Evolutionary conservation across 1,140 invertebrate species (phyloP), one percentile per base, ranked within the genome.

Genomic region (Phymorhynchus buccinoides): DNA sequence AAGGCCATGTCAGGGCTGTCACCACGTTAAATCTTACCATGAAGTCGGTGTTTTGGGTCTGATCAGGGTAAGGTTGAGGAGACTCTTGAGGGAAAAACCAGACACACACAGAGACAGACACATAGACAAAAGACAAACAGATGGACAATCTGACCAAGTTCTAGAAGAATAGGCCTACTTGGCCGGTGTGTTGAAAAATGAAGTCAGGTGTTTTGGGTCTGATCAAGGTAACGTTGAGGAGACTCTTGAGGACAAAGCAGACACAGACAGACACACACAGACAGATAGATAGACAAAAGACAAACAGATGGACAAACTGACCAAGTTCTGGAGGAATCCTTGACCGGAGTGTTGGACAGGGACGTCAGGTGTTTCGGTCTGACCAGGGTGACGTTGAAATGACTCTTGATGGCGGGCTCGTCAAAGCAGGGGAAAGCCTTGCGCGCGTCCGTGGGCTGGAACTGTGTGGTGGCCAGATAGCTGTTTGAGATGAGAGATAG

Each of bases 381-480:
- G 18, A 81, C 80, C 27, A 88, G 80, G 7, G 90, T 89, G 97
- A 98, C 98, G 90, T 99, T 99, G 85, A 96, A 97, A 14, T 94
- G 96, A 0, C 98, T 96, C 91, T 99, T 99, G 89, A 97, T 95
- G 4, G 94, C 94, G 0, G 98, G 98, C 90, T 99, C 98, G 91
- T 99, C 98, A 91, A 99, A 99, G 93, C 98, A 99, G 0, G 98
- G 98, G 92, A 99, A 99, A 1, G 96, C 97, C 85, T 96, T 94
- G 82, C 98, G 95, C 0, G 98, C 98, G 86, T 97, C 95, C 0
- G 96, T 97, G 0, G 97, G 95, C 91, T 99, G 96, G 89, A 99
- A 98, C 91, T 99, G 97, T 18, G 91, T 90, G 0, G 89, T 89
- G 14, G 90, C 89, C 32, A 92, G 83, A 81, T 93, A 91, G 96